Evolutionary conservation across 2,797 vertebrate genomes (phyloP), one percentile per base, ranked within the genome.

Genomic region (Anguilla obscura): DNA sequence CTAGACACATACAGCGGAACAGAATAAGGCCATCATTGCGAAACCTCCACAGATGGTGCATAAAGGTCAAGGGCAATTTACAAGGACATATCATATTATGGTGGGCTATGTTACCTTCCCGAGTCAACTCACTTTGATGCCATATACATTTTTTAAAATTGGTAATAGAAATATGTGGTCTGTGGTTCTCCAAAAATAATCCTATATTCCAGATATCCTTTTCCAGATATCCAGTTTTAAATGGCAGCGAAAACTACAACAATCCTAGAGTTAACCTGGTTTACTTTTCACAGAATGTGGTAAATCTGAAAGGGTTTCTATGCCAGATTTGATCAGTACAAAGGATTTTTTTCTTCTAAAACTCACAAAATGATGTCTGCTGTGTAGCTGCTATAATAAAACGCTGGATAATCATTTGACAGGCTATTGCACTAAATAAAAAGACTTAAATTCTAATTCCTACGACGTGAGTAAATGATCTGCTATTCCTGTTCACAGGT

Each of bases 51-150:
- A 58, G 56, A 58, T 58, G 56, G 56, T 58, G 14, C 56, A 58
- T 16, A 58, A 58, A 58, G 60, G 21, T 66, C 60, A 66, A 66
- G 60, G 60, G 60, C 60, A 66, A 24, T 66, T 58, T 58, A 66
- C 60, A 66, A 66, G 60, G 60, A 66, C 60, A 66, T 66, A 66
- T 66, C 60, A 66, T 66, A 66, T 66, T 66, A 66, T n/a, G 24
- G 24, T 66, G 24, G 60, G 24, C 60, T 66, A n/a, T n/a, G n/a
- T 71, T 71, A 58, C 56, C 69, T 33, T 71, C 69, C 27, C 14
- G 66, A 30, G 7, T 30, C n/a, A 71, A 71, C 27, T 71, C n/a
- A 71, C 69, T 33, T 10, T 27, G 27, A 30, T 71, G 66, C n/a
- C 27, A 33, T 33, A 71, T 71, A 30, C 27, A 71, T 30, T 58